Base-by-base conservation (phyloP, 64 coral and sea anemone species). In the Pocillopora verrucosa region DNA sequence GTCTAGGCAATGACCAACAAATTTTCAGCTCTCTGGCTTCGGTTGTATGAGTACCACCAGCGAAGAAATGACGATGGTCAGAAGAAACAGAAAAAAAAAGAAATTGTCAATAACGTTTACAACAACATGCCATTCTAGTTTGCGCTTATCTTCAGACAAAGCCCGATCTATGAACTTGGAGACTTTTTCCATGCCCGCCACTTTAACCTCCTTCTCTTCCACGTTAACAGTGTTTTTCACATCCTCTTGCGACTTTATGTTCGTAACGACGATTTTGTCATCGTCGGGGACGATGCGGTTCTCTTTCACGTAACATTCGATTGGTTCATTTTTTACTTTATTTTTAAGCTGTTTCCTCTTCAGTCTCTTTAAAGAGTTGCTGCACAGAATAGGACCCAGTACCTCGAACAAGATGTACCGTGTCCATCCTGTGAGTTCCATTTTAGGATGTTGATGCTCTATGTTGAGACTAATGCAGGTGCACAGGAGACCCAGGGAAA, bases 81-180 rank as follows among this genome's bases (percentile, higher is more conserved):
- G 1, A 0, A 88, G 17, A 36, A 92, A 96, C 5, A 96, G 11
- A 60, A 80, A 83, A 60, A 96, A 96, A 58, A 96, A 96, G 12
- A 96, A 62, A 60, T 86, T 80, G 58, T 96, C 94, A 57, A 96
- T 74, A 61, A 96, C 73, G 15, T 77, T 89, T 1, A 92, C 84
- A 15, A 87, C 94, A 16, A 88, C 74, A 36, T 96, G 86, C 94
- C 94, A 96, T 59, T 96, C 94, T 15, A 86, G 62, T 68, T 79
- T 81, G 36, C 78, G 45, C 35, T 65, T 83, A 3, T 93, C 92
- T 16, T 80, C 87, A 30, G 58, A 30, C 16, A 83, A 41, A 13
- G 78, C 60, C 13, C 65, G 73, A 56, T 88, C 92, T 34, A 89
- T 89, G 19, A 89, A 84, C 26, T 36, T 76, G 20, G 78, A 56